Percentiles rank a stretch among this genome's conserved stretches.
These are phyloP conservation scores for Epinephelus coioides DNA, from an alignment of 2,797 vertebrate genomes.

Conservation along the genomic window DNA sequence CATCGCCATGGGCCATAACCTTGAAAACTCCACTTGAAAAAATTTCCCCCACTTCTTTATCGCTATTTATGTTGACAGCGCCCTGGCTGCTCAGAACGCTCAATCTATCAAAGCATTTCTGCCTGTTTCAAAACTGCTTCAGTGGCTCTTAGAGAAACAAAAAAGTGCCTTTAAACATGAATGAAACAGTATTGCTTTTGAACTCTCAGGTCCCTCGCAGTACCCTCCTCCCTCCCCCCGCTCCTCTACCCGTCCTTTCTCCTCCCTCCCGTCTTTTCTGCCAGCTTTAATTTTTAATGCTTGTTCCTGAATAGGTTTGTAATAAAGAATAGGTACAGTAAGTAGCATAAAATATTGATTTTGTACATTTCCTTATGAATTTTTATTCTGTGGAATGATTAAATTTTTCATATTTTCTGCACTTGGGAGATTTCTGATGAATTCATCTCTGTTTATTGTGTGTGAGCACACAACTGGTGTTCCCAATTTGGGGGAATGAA, in stretches of 20 bases:
- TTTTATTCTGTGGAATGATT: conserved; percentile 96
- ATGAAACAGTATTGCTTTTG: conserved; percentile 92
- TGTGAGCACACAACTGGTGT: conserved; percentile 81
- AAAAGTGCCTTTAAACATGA: conserved; percentile 91
- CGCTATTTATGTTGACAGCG: conserved; percentile 88
- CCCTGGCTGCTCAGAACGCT: conserved; percentile 80
- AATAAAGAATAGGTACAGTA: conserved; percentile 97
- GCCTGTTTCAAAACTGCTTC: conserved; percentile 84
- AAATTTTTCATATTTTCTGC: conserved; percentile 95
- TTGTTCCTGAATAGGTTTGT: conserved; percentile 95
- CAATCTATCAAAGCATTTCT: conserved; percentile 87
- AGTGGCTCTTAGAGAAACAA: conserved; percentile 85
- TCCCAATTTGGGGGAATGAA: conserved; percentile 84
- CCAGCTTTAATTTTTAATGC: conserved; percentile 96
- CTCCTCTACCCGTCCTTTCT: conserved; percentile 43
- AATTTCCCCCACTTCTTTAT: conserved; percentile 82
- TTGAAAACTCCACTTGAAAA: conserved; percentile 88
- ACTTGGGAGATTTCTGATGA: conserved; percentile 89
- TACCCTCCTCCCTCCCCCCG: conserved; percentile 54
- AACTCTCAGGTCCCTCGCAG: conserved; percentile 88
- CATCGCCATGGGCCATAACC: conserved; percentile 83
- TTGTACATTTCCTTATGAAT: conserved; percentile 98
- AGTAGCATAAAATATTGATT: conserved; percentile 99
- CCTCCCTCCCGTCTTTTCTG: conserved; percentile 72
- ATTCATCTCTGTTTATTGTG: conserved; percentile 84